Evolutionary conservation across 2,888 invertebrate genomes (phyloP).

Genomic region (Pharmacophagus antenor): DNA sequence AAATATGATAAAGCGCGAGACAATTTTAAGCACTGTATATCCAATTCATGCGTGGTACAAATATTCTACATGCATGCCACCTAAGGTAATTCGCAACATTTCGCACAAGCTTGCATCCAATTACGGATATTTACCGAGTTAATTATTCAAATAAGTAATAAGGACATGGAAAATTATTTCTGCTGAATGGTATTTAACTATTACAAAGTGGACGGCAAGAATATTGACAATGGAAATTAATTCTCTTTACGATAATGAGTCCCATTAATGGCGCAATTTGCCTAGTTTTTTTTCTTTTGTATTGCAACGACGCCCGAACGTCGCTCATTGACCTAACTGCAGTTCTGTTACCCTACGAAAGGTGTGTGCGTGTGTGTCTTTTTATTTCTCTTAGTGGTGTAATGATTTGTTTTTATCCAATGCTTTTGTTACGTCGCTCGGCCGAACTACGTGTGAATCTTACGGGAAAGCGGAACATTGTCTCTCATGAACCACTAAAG

Average conservation of each 20-base stretch:
- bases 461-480: constrained; percentile 57
- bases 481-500: constrained; percentile 31
- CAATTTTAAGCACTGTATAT: not conserved
- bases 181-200: constrained; percentile 36
- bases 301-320: constrained; percentile 12
- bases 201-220: constrained; percentile 52
- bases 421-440: constrained; percentile 51
- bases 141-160: not conserved
- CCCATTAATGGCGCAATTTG: constrained; percentile 50
- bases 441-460: constrained; percentile 53
- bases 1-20: not conserved
- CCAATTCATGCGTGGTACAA: not conserved
- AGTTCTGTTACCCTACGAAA: constrained; percentile 9
- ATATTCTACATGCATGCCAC: not conserved
- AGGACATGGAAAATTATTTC: not conserved
- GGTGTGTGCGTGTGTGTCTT: not conserved
- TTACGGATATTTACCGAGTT: not conserved
- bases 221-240: constrained; percentile 70
- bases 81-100: constrained; percentile 34
- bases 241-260: constrained; percentile 57
- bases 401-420: constrained; percentile 32
- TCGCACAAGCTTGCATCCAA: constrained; percentile 22
- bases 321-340: constrained; percentile 26
- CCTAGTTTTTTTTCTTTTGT: constrained; percentile 20
- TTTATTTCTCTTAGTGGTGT: too few species aligned